Conservation (phyloP, 2,797 vertebrate genomes). For the Oophaga sylvatica region DNA sequence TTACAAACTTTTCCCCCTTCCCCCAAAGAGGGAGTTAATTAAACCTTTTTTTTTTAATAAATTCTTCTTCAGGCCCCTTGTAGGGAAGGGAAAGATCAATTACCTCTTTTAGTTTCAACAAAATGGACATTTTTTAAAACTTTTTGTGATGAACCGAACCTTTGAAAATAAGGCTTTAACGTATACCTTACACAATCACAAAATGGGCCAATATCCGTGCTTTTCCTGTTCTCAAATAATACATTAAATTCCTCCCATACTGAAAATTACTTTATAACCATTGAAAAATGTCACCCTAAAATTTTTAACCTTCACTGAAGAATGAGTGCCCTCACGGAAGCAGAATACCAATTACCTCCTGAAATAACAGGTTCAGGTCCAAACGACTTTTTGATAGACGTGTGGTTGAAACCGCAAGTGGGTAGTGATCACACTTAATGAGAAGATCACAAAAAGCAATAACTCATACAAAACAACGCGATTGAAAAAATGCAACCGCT, state of each 20-base stretch:
- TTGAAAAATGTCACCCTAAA: background rate
- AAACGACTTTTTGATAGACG: constrained; percentile 9
- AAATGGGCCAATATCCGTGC: background rate
- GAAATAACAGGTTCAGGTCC: background rate
- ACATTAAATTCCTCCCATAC: background rate
- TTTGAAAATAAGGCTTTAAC: background rate
- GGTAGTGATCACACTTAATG: background rate
- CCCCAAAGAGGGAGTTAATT: no score
- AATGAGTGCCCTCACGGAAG: background rate
- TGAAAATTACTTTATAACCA: background rate
- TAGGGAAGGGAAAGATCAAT: no score
- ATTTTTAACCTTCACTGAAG: background rate
- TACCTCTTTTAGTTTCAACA: background rate
- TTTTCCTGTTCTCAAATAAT: background rate
- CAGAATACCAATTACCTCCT: background rate
- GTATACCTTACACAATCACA: background rate
- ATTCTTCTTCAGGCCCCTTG: no score
- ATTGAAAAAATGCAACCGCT: background rate
- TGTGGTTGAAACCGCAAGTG: background rate
- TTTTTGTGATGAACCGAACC: background rate
- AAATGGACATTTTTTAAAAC: background rate
- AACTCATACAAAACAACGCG: background rate
- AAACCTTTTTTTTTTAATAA: no score
- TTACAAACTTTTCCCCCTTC: no score
- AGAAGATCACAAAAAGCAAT: background rate